Base-by-base conservation (phyloP, 2,113 vertebrate genomes). In the Uria lomvia region DNA sequence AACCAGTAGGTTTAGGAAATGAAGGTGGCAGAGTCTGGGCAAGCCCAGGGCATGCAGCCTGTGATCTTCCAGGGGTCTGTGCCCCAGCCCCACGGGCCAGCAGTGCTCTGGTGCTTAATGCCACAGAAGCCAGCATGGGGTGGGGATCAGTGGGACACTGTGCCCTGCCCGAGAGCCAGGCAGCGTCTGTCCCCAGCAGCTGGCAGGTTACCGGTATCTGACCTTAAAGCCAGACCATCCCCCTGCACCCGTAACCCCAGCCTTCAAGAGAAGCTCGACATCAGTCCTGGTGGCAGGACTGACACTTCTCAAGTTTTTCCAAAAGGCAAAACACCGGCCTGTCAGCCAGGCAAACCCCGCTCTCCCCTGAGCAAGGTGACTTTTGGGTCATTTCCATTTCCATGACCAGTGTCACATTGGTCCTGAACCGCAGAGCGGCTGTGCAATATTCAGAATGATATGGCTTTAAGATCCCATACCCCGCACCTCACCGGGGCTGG, bases 181-280 rank as follows among this genome's bases (percentile, higher is more conserved):
- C 36, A 56, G 60, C 12, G 8, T n/a, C 75, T 38, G 8, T 11
- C 30, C 52, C 42, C 34, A 8, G 50, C 15, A 75, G 42, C 36
- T 59, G 14, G 22, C 56, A 59, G 34, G 43, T 49, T 40, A 42
- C 63, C 29, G 59, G 29, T 4, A 38, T 14, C 56, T 17, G 24
- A 50, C 32, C 45, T 43, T n/a, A 66, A 74, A 62, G 74, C 36
- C 70, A 86, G 23, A 74, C 11, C 45, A 85, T 5, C 29, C 78
- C 26, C 43, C 87, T 24, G 32, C n/a, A 43, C 43, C 5, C 1
- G 0, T 2, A 60, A 0, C 1, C 4, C 5, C 1, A 6, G 34
- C 26, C 34, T 62, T 66, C 13, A 14, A 38, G 65, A 81, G 40
- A 71, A 78, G 26, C 6, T 5, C 52, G 45, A 52, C 63, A 47